Base-by-base conservation (phyloP, 2,113 vertebrate species). In the Pseudorectes ferrugineus region DNA sequence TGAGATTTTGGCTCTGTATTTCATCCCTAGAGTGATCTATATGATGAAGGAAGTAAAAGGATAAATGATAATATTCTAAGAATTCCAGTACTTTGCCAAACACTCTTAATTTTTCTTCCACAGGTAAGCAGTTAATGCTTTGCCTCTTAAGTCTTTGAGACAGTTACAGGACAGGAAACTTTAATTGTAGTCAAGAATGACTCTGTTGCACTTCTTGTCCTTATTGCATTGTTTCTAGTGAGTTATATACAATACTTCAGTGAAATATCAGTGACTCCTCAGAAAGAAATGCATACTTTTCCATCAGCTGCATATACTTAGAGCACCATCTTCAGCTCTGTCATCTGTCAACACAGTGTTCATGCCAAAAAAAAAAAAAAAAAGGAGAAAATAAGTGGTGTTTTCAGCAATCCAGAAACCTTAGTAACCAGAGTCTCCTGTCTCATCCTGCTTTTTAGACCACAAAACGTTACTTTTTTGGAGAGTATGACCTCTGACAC, bases 381-480 rank as follows among this genome's bases (percentile, higher is more conserved):
- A 43, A 21, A 42, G 9, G 3, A 42, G 4, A 14, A 45, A 57
- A 58, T 28, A 59, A 80, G 11, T 38, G 5, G 24, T 77, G 23
- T 66, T 83, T 84, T 61, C 52, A 75, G 88, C 51, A 92, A 81
- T 38, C 54, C 80, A 86, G 70, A 92, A 96, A 82, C 43, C 55
- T 61, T n/a, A 67, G 49, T 83, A 89, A 94, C 66, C 87, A 84
- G 42, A 48, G 31, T 83, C 46, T 84, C 23, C 46, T 49, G 74
- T 94, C 46, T 92, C 71, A 79, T 91, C 49, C 74, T 93, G 89
- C 38, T 52, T 70, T 88, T 91, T 78, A 84, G 83, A 92, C 91
- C 92, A 83, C 89, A 89, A 85, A 84, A 88, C 42, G 74, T 85
- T 59, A 31, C 51, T 71, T 72, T 94, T 94, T 55, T 79, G 4